phyloP scores from a whole-genome alignment of 2,888 invertebrate species.

The Drosophila robusta region DNA sequence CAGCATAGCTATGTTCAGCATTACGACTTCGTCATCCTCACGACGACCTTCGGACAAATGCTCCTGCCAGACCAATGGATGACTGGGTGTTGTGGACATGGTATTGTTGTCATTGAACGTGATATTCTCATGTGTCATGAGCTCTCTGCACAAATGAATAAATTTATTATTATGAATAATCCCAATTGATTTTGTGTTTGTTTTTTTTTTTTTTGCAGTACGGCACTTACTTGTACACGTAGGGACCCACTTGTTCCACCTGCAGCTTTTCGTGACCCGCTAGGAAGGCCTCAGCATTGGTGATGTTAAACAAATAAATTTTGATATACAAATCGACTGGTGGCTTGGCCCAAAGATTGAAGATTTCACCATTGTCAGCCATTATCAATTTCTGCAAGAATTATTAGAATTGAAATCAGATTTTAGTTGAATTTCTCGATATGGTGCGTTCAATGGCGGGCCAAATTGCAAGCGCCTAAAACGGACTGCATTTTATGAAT shows the following conservation, averaged over 20 bases:
- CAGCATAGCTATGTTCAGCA: constrained; percentile 94
- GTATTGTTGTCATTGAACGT: constrained; percentile 92
- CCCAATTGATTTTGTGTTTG: accelerated
- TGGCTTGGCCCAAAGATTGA: constrained; percentile 92
- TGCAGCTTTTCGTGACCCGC: constrained; percentile 89
- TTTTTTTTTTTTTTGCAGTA: background rate
- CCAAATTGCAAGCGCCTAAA: constrained; percentile 38
- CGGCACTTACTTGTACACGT: constrained; percentile 92
- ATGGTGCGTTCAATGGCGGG: constrained; percentile 20
- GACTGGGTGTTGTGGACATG: constrained; percentile 88
- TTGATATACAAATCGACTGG: constrained; percentile 91
- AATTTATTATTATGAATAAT: background rate
- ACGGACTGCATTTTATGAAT: constrained; percentile 33
- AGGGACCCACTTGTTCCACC: constrained; percentile 93
- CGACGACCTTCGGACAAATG: constrained; percentile 90
- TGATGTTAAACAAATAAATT: constrained; percentile 93
- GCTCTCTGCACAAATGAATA: constrained; percentile 87
- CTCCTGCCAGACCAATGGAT: constrained; percentile 91
- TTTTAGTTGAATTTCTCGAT: too few species aligned
- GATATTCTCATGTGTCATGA: constrained; percentile 89
- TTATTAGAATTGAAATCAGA: background rate
- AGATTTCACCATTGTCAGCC: constrained; percentile 92
- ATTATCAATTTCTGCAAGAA: constrained; percentile 89
- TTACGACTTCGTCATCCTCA: constrained; percentile 90
- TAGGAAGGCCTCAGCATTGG: constrained; percentile 92